These are phyloP conservation scores for Rhingia rostrata DNA, from an alignment of 2,888 invertebrate species.

Conservation along the genomic window DNA sequence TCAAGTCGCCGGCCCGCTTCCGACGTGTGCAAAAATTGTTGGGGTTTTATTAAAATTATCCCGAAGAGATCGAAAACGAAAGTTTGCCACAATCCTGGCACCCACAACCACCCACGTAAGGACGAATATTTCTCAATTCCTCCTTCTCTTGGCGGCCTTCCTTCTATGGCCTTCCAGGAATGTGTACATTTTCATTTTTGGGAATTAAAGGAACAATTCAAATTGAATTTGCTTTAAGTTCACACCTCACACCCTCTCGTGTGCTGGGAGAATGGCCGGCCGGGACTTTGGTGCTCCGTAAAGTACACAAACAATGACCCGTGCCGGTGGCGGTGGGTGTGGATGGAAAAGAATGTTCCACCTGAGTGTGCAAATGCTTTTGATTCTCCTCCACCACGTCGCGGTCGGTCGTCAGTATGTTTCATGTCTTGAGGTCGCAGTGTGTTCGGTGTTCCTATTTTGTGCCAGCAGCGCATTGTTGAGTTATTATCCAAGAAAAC, in stretches of 20 bases:
- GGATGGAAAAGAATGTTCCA: constrained; percentile 70
- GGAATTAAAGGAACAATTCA: constrained; percentile 58
- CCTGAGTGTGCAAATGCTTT: constrained; percentile 65
- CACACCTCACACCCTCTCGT: constrained; percentile 37
- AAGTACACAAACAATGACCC: constrained; percentile 54
- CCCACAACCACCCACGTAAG: constrained; percentile 1
- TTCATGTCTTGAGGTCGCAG: constrained; percentile 36
- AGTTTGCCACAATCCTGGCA: constrained; percentile 54
- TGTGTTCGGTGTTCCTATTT: constrained; percentile 36
- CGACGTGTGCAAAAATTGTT: constrained; percentile 75
- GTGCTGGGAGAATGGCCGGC: constrained; percentile 40
- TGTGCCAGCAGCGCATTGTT: constrained; percentile 59
- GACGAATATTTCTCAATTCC: constrained; percentile 43
- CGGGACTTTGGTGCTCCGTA: constrained; percentile 15
- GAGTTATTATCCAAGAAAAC: constrained; percentile 72
- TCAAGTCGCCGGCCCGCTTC: constrained; percentile 76
- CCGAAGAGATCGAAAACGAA: constrained; percentile 69
- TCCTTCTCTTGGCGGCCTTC: neutral
- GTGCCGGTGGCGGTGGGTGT: constrained; percentile 4
- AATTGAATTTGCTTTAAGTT: constrained; percentile 67
- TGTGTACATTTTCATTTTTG: constrained; percentile 52
- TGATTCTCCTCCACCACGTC: constrained; percentile 21
- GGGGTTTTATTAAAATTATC: constrained; percentile 74
- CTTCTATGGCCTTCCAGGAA: constrained; percentile 22
- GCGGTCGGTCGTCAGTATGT: constrained; percentile 4